These are phyloP conservation scores for Orycteropus afer DNA, from an alignment of 2,113 vertebrate genomes.

Conservation along the genomic window DNA sequence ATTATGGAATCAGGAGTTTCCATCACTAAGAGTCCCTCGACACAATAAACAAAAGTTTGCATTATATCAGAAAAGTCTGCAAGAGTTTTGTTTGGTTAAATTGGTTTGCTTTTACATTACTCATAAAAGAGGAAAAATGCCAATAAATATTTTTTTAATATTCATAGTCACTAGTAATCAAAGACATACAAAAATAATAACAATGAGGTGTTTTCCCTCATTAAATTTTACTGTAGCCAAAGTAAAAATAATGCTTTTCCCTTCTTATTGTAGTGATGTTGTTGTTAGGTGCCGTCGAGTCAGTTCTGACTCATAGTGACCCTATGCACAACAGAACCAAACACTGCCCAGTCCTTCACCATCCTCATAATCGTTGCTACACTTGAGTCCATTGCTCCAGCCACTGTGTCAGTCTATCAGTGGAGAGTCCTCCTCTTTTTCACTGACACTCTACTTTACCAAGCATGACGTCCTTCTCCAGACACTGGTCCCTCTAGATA, in stretches of 20 bases:
- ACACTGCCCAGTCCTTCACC: too few species aligned
- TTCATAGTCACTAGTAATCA: neutral
- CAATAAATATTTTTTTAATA: neutral
- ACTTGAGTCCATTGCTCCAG: too few species aligned
- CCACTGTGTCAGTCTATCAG: too few species aligned
- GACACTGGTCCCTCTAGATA: too few species aligned
- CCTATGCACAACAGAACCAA: too few species aligned
- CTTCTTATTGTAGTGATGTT: too few species aligned
- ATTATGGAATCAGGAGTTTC: neutral
- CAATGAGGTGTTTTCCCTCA: neutral
- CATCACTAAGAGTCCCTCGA: neutral
- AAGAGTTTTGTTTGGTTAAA: neutral
- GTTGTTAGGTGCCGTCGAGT: too few species aligned
- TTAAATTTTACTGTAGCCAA: neutral
- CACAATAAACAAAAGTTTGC: neutral
- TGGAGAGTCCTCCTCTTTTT: too few species aligned
- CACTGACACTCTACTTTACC: too few species aligned
- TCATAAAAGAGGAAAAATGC: neutral
- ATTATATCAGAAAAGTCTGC: neutral
- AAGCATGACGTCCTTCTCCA: too few species aligned
- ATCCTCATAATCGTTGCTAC: too few species aligned
- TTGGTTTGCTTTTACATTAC: slow-evolving; percentile 17
- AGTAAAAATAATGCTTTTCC: slow-evolving; percentile 3
- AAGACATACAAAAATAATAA: slow-evolving; percentile 32
- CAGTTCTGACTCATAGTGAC: too few species aligned